Evolutionary conservation across 2,888 invertebrate species (phyloP).

Genomic region (Hemaris fuciformis): DNA sequence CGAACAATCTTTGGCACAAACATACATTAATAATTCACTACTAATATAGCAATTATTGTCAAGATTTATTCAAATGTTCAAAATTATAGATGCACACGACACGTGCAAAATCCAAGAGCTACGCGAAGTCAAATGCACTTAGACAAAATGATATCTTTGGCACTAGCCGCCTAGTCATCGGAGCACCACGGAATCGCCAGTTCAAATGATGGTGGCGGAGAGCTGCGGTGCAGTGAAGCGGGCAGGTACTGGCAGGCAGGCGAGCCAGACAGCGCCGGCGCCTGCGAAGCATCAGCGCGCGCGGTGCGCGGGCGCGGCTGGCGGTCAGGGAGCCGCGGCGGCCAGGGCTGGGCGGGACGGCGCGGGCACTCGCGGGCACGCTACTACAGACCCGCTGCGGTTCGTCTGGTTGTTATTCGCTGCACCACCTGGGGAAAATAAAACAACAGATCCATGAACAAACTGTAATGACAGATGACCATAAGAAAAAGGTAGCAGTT

Average conservation of each 20-base stretch:
- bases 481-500: too few relatives aligned
- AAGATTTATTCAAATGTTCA: conserved; percentile 31
- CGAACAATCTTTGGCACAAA: conserved; percentile 43
- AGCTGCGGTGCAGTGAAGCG: conserved; percentile 46
- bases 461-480: too few relatives aligned
- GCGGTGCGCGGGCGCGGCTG: conserved; percentile 61
- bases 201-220: conserved; percentile 40
- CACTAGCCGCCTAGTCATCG: neutral
- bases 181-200: neutral
- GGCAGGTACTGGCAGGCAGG: conserved; percentile 64
- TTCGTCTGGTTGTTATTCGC: conserved; percentile 57
- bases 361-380: conserved; percentile 85
- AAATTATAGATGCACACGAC: conserved; percentile 23
- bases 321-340: conserved; percentile 76
- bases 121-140: conserved; percentile 29
- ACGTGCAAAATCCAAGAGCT: conserved; percentile 21
- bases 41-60: conserved; percentile 46
- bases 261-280: conserved; percentile 64
- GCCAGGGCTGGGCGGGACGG: conserved; percentile 68
- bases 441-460: neutral
- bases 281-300: conserved; percentile 70
- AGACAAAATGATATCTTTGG: conserved; percentile 31
- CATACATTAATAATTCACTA: conserved; percentile 22
- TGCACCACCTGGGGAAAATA: conserved; percentile 53
- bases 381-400: conserved; percentile 76